Base-by-base conservation (phyloP, 2,797 vertebrate species). In the Oryzias sinensis region DNA sequence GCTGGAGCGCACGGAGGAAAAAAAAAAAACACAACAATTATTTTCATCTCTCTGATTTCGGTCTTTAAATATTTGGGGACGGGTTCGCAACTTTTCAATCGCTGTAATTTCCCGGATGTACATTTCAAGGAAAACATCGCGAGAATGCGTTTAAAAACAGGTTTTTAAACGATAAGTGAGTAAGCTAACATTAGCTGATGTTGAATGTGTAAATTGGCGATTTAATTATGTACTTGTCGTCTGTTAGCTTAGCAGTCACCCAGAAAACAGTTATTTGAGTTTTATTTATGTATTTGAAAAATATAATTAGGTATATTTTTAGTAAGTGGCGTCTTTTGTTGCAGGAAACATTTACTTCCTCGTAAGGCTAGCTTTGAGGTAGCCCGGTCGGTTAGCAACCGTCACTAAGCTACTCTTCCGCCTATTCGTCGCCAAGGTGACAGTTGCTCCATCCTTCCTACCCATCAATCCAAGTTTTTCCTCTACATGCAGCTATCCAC, bases 401-500 rank as follows among this genome's bases (percentile, higher is more conserved):
- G 70, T 78, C 68, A 22, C 74, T 77, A 81, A 81, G 76, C 79
- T 70, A 72, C 70, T 40, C 56, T 57, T 78, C 54, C 59, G 56
- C 60, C 61, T 54, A 22, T 81, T 62, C 73, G 74, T 85, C 72
- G 84, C 85, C 86, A 87, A 85, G 87, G 87, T 87, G 86, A 89
- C 81, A 60, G 68, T 44, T 62, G 71, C 44, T 60, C 56, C 62
- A 68, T 66, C 15, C 61, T 17, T 75, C 66, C 56, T 43, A 63
- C 65, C 45, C 53, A 37, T 61, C 63, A 46, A 43, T 22, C 43
- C 57, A 18, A 29, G 17, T 62, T n/a, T 59, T 48, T 53, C 11
- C 11, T 44, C 48, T 6, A 40, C 16, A 44, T 27, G 22, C n/a
- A n/a, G n/a, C 42, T 45, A 2, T 29, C 62, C 50, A 17, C 24